A percentile compares a stretch with the other conserved stretches of the same genome.
phyloP scores from a whole-genome alignment of 2,113 vertebrate genomes.

The mouse (Mus musculus) region DNA sequence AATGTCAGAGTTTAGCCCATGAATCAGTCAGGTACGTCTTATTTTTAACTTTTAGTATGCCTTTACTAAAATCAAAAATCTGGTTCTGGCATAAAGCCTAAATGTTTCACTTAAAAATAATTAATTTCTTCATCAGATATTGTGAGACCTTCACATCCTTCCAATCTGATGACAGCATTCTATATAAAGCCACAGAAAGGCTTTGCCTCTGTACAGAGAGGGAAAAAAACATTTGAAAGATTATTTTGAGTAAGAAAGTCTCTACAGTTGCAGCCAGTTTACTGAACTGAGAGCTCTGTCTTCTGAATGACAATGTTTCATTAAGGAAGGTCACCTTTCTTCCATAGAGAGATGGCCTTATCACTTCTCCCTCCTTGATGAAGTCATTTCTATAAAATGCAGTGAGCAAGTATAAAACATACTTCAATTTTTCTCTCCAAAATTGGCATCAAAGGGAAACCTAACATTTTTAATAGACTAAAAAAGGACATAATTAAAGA shows the following conservation, averaged over 20 bases:
- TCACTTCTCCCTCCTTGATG: not conserved
- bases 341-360: not conserved
- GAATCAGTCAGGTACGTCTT: not conserved
- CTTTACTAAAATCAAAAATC: not conserved
- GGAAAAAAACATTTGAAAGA: not conserved
- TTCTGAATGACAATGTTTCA: not conserved
- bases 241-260: not conserved
- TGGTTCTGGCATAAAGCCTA: not conserved
- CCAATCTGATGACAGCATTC: not conserved
- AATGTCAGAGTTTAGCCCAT: not conserved
- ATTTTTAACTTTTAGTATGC: not conserved
- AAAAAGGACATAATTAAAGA: not conserved
- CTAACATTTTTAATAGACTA: not conserved
- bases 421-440: not conserved
- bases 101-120: not conserved
- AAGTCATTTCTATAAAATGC: not conserved
- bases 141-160: not conserved
- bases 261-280: not conserved
- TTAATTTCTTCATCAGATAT: not conserved
- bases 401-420: not conserved
- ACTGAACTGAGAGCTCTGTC: no score
- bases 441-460: not conserved
- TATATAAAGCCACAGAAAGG: accelerated
- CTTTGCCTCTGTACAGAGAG: not conserved
- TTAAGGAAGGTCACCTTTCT: not conserved